These are phyloP conservation scores for Phenacoccus solenopsis DNA, from an alignment of 1,140 invertebrate species.

Conservation along the genomic window DNA sequence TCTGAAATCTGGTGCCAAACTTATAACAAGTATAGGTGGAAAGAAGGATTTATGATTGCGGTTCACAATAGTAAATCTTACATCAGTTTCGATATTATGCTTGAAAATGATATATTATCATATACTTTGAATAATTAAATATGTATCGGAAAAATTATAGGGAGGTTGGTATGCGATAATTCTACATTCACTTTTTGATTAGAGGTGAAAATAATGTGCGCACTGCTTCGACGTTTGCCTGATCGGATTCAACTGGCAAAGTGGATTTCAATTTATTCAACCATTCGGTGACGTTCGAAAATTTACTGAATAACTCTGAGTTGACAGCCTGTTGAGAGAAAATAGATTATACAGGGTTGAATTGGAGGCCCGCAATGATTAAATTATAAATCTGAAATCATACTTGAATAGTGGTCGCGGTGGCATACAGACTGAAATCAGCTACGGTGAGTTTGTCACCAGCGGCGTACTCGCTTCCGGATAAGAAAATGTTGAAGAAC, in stretches of 20 bases:
- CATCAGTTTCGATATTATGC: no score
- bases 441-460: slow-evolving; percentile 58
- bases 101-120: no score
- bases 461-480: slow-evolving; percentile 47
- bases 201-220: not conserved
- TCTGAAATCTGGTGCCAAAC: no score
- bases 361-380: not conserved
- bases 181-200: not conserved
- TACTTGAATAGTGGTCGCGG: slow-evolving; percentile 50
- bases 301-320: slow-evolving; percentile 30
- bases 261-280: slow-evolving; percentile 30
- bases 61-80: no score
- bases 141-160: not conserved
- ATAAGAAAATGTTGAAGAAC: slow-evolving; percentile 53
- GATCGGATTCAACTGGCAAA: slow-evolving; percentile 31
- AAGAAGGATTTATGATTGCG: no score
- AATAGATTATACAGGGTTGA: not conserved
- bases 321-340: slow-evolving; percentile 29
- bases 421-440: slow-evolving; percentile 46
- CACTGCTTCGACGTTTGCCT: slow-evolving; percentile 29
- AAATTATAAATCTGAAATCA: not conserved
- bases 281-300: slow-evolving; percentile 34
- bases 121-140: no score
- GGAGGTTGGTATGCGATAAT: not conserved
- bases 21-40: no score